These are phyloP conservation scores for Lithobates pipiens DNA, from an alignment of 2,797 vertebrate genomes.

Conservation along the genomic window DNA sequence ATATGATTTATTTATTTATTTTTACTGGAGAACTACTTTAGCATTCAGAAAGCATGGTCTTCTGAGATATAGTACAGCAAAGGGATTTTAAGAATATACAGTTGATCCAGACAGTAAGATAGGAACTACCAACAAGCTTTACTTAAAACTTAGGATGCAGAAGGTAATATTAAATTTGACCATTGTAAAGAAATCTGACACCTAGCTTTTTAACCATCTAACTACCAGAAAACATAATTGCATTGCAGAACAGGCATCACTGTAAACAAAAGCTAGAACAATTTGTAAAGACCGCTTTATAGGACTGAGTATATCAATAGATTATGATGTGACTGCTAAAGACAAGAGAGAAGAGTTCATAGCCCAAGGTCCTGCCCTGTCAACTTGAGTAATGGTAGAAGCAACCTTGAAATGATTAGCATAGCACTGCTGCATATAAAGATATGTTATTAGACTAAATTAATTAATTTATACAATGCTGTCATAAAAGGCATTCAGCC, in stretches of 20 bases:
- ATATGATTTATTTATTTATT: not conserved
- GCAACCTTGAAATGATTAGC: too few relatives aligned
- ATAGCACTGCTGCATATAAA: too few relatives aligned
- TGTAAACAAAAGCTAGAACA: not conserved
- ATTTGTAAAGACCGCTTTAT: not conserved
- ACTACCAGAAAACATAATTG: not conserved
- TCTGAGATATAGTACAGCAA: slow-evolving; percentile 41
- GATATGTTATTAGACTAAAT: too few relatives aligned
- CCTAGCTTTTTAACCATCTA: slow-evolving; percentile 16
- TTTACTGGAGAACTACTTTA: not conserved
- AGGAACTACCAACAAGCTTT: slow-evolving; percentile 25
- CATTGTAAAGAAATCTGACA: not conserved
- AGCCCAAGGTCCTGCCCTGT: not conserved
- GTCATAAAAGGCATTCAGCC: too few relatives aligned
- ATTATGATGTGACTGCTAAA: too few relatives aligned
- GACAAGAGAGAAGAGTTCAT: not conserved
- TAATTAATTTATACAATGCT: too few relatives aligned
- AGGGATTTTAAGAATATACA: slow-evolving; percentile 36
- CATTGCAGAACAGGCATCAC: not conserved
- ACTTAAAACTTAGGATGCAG: not conserved
- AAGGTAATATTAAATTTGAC: slow-evolving; percentile 20
- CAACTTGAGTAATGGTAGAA: too few relatives aligned
- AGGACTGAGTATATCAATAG: too few relatives aligned
- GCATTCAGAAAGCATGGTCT: not conserved
- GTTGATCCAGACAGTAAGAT: slow-evolving; percentile 34